A percentile compares a stretch with the other conserved stretches of the same genome.
These are phyloP conservation scores for Stictonetta naevosa DNA, from an alignment of 2,113 vertebrate species.

Conservation along the genomic window DNA sequence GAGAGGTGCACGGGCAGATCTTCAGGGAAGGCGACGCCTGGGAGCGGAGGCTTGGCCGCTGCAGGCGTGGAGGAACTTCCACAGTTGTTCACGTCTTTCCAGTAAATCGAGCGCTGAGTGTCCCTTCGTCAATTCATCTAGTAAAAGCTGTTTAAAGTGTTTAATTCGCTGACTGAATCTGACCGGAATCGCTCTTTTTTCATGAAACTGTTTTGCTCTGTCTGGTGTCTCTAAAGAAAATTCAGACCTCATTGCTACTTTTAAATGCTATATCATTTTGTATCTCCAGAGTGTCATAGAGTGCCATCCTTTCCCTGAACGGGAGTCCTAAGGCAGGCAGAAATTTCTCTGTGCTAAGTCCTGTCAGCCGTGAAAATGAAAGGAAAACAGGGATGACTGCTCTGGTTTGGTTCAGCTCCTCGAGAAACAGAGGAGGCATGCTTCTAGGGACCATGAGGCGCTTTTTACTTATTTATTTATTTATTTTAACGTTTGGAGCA, in stretches of 20 bases:
- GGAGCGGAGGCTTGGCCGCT: neutral
- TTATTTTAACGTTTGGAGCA: neutral
- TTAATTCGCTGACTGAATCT: neutral
- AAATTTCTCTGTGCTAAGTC: neutral
- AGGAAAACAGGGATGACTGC: neutral
- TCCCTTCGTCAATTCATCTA: neutral
- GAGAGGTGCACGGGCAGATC: neutral
- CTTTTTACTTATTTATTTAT: neutral
- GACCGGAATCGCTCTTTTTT: neutral
- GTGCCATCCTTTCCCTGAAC: neutral
- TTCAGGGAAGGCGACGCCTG: accelerated
- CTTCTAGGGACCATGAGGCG: neutral
- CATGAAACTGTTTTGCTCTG: neutral
- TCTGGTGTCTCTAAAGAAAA: neutral
- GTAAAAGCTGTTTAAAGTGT: neutral
- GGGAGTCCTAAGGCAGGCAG: neutral
- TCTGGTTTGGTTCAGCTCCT: neutral
- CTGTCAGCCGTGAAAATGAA: neutral
- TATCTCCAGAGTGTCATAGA: neutral
- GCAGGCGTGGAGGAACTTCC: neutral
- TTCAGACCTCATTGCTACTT: neutral
- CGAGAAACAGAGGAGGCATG: neutral
- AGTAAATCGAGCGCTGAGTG: neutral
- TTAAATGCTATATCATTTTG: neutral
- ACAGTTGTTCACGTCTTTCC: neutral